Conservation (phyloP, 2,797 vertebrate species). For the Buceros bicornis region DNA sequence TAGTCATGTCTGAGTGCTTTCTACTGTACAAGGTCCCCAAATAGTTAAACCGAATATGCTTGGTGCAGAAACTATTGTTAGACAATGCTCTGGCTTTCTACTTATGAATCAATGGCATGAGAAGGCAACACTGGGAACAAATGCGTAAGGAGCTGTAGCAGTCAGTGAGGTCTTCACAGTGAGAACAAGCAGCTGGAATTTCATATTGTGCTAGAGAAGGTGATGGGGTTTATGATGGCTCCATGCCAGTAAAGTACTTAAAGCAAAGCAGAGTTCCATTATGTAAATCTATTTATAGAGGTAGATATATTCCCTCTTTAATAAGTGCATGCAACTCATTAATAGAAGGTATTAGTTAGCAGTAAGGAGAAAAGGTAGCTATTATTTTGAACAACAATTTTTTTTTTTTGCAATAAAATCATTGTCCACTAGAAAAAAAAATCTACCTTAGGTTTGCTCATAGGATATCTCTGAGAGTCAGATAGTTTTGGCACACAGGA, state of each 20-base stretch:
- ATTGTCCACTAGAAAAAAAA: neutral
- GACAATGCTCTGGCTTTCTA: neutral
- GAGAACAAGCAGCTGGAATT: neutral
- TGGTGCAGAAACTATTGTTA: neutral
- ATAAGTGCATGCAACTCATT: neutral
- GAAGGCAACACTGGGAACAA: neutral
- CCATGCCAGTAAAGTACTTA: neutral
- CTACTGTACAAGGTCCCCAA: neutral
- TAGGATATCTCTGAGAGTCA: neutral
- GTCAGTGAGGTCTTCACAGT: neutral
- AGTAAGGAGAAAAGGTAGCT: neutral
- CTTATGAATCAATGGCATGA: neutral
- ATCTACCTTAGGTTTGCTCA: neutral
- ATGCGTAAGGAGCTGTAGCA: neutral
- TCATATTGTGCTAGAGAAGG: neutral
- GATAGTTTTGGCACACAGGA: neutral
- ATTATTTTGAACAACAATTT: neutral
- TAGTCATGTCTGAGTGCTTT: neutral
- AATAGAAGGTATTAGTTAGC: neutral
- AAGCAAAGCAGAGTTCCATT: neutral
- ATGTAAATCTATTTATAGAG: slow-evolving; percentile 14
- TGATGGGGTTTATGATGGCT: neutral
- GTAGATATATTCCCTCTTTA: neutral
- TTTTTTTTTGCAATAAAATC: neutral
- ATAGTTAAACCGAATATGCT: neutral